These are phyloP conservation scores for Zalophus californianus DNA, from an alignment of 2,797 vertebrate genomes.

Conservation along the genomic window DNA sequence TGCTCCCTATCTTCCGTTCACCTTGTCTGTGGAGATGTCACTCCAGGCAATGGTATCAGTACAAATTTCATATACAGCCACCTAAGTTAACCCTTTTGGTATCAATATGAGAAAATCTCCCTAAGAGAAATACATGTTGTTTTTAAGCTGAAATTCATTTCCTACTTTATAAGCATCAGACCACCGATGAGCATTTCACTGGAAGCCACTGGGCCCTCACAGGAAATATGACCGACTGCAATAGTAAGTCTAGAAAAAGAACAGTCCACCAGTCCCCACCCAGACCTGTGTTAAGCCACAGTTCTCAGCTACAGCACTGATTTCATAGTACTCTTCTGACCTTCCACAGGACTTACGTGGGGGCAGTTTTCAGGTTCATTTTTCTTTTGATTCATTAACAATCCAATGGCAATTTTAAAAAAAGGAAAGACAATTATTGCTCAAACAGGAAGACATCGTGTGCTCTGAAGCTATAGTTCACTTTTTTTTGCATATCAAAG, in stretches of 20 bases:
- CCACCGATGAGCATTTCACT: background rate
- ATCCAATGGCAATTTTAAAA: slow-evolving; percentile 8
- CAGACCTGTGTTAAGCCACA: background rate
- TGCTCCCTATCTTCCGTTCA: background rate
- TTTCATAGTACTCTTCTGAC: background rate
- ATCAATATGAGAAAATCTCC: background rate
- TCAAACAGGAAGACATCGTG: slow-evolving; percentile 38
- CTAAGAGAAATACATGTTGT: background rate
- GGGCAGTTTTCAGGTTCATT: background rate
- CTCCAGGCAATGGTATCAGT: background rate
- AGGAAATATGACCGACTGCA: background rate
- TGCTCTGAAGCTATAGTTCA: background rate
- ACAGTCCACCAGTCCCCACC: background rate
- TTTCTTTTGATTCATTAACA: slow-evolving; percentile 58
- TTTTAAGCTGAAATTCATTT: background rate
- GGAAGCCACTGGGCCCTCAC: background rate
- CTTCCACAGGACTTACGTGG: background rate
- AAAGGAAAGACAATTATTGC: slow-evolving; percentile 47
- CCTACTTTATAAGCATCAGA: slow-evolving; percentile 28
- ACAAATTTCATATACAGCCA: background rate
- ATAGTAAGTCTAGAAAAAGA: background rate
- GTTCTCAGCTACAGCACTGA: background rate
- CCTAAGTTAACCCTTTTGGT: background rate
- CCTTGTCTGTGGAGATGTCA: background rate
- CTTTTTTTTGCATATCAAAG: slow-evolving; percentile 22